Evolutionary conservation across 2,797 vertebrate species (phyloP).

Genomic region (Setipinna tenuifilis): DNA sequence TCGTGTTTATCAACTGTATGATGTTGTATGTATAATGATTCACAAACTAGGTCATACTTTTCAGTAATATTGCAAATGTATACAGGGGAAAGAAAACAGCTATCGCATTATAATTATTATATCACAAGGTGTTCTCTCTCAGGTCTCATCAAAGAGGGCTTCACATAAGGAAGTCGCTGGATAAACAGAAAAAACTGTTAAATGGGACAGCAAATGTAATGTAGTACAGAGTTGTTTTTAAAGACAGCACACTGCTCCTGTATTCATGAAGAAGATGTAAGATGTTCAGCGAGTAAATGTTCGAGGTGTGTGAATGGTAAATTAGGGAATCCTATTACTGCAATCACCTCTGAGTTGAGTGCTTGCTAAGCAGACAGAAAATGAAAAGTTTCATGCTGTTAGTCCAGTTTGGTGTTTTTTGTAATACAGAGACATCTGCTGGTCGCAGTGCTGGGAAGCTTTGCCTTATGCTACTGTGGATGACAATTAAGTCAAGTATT

Average conservation of each 20-base stretch:
- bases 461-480: neutral
- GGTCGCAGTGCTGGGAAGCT: constrained; percentile 38
- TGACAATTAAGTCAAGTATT: neutral
- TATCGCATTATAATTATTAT: no score
- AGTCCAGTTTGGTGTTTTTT: constrained; percentile 45
- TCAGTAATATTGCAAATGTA: no score
- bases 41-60: no score
- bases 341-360: neutral
- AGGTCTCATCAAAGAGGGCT: neutral
- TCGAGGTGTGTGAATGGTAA: neutral
- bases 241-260: neutral
- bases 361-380: neutral
- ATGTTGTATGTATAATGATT: no score
- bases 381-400: neutral
- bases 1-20: no score
- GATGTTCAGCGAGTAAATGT: neutral
- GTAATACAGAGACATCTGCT: constrained; percentile 72
- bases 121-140: neutral
- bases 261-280: neutral
- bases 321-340: no score
- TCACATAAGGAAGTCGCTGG: no score
- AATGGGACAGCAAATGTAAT: neutral
- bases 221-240: neutral
- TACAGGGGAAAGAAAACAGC: no score
- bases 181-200: neutral